Base-by-base conservation (phyloP, 2,113 vertebrate species). In the Hirundichthys speculiger region DNA sequence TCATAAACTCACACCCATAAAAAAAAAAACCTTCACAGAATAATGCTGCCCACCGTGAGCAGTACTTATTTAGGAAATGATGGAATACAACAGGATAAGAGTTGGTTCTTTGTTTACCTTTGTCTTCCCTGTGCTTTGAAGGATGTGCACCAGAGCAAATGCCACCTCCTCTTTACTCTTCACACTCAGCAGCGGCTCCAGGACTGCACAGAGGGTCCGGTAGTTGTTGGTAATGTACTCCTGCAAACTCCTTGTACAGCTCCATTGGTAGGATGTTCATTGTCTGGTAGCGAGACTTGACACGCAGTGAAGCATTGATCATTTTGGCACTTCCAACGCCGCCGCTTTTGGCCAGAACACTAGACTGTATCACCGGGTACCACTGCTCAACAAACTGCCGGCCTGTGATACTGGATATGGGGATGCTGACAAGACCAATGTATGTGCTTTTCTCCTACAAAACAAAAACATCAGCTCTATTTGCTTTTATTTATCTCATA, bases 191-290 rank as follows among this genome's bases (percentile, higher is more conserved):
- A 97, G 95, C 0, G 97, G 96, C 87, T 98, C 97, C 87, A 99
- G 80, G 0, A 98, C 96, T 0, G 94, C 94, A 22, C 96, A 98
- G 7, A 98, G 92, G 90, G 96, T 97, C 55, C 96, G 93, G 79
- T 98, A 98, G 64, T 98, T 98, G 89, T 97, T 98, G 86, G 96
- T 99, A 52, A 97, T 95, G 14, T 96, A 99, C 91, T 99, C 97
- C 0, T n/a, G 96, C 96, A 8, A 99, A 98, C 90, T 98, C 97
- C 82, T 99, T 99, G 85, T 99, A 98, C 48, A 98, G 94, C 93
- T 99, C 97, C 95, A 98, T 99, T 34, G 97, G 97, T n/a, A 98
- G 93, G 90, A 99, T 99, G 89, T 95, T 98, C 96, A 99, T 98
- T 13, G 95, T 97, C 93, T 98, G 97, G 89, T 97, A 98, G 40